Base-by-base conservation (phyloP, 2,113 vertebrate species). In the Burhinus oedicnemus region DNA sequence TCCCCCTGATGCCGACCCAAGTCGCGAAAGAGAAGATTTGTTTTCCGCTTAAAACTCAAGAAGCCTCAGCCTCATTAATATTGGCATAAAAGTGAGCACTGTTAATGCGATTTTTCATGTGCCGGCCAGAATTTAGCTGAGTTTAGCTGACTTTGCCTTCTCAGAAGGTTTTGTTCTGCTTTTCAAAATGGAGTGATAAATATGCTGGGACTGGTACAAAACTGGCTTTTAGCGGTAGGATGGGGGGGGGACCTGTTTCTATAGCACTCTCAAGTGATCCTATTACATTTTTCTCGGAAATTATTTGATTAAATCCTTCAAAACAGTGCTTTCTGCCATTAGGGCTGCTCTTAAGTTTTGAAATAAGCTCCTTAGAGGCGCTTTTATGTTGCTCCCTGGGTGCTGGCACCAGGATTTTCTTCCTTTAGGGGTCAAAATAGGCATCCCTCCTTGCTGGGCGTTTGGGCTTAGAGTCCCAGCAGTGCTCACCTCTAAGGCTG, bases 61-160 rank as follows among this genome's bases (percentile, higher is more conserved):
- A 65, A 79, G 47, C 36, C 26, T 57, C 70, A 89, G 54, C 34
- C 83, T 83, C 83, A 25, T 91, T 91, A 75, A 78, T 52, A 51
- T 29, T 71, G 96, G 86, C 54, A 19, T 51, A 23, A 91, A 91
- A 93, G 65, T 1, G 36, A 32, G 61, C 89, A 64, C 58, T 36
- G 70, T 40, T 94, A 87, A 83, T 88, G 91, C 70, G 80, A 1
- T 77, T 87, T 69, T 87, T 66, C 70, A 55, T 79, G 36, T 15
- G 42, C 77, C 30, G 9, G 77, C 49, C 89, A 93, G 70, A 93
- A 80, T 65, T 32, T 45, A 62, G 85, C 83, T n/a, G 79, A 54
- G 68, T 82, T 92, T 54, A 79, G 79, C 89, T 95, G 93, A 86
- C 80, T 89, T 52, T 89, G 82, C 64, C 62, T 51, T 66, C 84